Percentiles rank a stretch among this genome's conserved stretches.
Conservation (phyloP, 2,888 invertebrate species). For the Apomyelois bistriatella region DNA sequence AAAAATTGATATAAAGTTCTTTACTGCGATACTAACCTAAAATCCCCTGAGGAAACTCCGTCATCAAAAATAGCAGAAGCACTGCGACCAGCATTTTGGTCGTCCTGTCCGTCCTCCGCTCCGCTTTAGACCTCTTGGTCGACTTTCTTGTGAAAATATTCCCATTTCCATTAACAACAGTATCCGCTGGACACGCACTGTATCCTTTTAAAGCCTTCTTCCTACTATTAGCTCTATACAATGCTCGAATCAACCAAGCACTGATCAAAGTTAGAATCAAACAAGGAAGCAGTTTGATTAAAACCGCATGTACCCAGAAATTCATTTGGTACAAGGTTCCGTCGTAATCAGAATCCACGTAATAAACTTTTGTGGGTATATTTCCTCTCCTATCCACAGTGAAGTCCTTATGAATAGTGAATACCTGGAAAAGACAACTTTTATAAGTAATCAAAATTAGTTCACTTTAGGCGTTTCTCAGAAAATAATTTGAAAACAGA, state of each 20-base stretch:
- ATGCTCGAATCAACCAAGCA: conserved; percentile 84
- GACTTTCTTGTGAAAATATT: conserved; percentile 63
- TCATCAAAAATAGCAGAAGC: conserved; percentile 90
- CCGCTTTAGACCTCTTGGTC: conserved; percentile 65
- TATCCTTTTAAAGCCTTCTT: conserved; percentile 81
- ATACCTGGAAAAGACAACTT: conserved; percentile 52
- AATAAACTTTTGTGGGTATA: conserved; percentile 60
- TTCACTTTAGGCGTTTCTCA: not conserved
- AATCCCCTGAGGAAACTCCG: conserved; percentile 92
- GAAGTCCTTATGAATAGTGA: conserved; percentile 57
- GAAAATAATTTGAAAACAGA: not conserved
- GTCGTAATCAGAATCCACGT: conserved; percentile 77
- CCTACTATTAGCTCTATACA: conserved; percentile 84
- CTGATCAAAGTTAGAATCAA: conserved; percentile 87
- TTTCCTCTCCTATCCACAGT: conserved; percentile 53
- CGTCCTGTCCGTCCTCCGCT: conserved; percentile 84
- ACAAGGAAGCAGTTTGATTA: conserved; percentile 90
- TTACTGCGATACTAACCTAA: conserved; percentile 76
- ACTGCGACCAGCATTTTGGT: conserved; percentile 95
- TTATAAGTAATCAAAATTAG: not conserved
- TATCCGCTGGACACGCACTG: conserved; percentile 60
- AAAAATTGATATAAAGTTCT: too few relatives aligned
- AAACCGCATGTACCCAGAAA: conserved; percentile 90
- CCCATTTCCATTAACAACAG: conserved; percentile 55
- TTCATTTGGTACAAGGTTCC: conserved; percentile 84